Evolutionary conservation across 2,113 vertebrate species (phyloP).

Genomic region (Campylomormyrus numenius): DNA sequence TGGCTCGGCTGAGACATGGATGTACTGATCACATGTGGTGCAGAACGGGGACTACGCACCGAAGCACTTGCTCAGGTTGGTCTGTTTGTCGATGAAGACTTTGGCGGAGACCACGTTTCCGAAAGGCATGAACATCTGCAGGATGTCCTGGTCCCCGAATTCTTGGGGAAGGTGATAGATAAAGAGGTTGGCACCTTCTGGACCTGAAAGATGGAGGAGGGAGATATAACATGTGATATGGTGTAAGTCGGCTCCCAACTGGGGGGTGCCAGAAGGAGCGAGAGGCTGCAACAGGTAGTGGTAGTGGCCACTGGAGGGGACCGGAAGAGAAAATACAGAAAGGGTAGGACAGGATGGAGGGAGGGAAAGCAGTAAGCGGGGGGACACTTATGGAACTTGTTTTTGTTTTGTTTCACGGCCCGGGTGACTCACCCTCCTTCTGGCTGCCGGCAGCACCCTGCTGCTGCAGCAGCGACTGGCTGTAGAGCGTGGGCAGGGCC

Average conservation of each 20-base stretch:
- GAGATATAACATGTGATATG: not conserved
- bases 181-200: conserved; percentile 96
- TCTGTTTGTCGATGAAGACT: conserved; percentile 99
- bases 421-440: conserved; percentile 80
- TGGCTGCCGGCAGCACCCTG: conserved; percentile 91
- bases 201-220: conserved; percentile 65
- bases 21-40: not conserved
- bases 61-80: conserved; percentile 99
- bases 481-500: conserved; percentile 90
- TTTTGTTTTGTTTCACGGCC: not conserved
- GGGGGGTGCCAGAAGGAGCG: not conserved
- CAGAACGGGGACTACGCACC: conserved; percentile 63
- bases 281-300: not conserved
- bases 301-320: not conserved
- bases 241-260: not conserved
- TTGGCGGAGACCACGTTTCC: conserved; percentile 99
- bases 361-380: not conserved
- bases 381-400: not conserved
- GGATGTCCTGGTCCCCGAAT: conserved; percentile 97
- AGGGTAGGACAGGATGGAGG: not conserved
- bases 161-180: conserved; percentile 99
- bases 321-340: not conserved
- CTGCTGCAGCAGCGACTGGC: conserved; percentile 87
- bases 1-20: not conserved
- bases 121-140: conserved; percentile 99